phyloP scores from a whole-genome alignment of 2,113 vertebrate genomes.

The Eonycteris spelaea region DNA sequence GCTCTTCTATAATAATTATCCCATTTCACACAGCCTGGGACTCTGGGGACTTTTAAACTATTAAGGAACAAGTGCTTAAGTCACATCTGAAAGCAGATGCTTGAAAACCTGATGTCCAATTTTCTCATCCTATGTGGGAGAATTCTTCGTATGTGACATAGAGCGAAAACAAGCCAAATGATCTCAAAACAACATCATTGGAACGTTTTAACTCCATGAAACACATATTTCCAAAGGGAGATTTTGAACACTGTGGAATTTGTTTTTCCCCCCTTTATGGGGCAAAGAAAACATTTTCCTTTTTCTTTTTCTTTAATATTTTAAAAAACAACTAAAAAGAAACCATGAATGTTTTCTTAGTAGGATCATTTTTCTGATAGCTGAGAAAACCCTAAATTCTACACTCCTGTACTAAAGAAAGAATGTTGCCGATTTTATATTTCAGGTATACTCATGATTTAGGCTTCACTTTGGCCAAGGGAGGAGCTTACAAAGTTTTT shows the following conservation, averaged over 20 bases:
- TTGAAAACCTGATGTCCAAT: not conserved
- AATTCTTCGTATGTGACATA: conserved; percentile 34
- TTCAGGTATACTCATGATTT: not conserved
- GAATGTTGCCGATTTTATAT: not conserved
- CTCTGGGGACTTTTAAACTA: not conserved
- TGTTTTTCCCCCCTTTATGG: not conserved
- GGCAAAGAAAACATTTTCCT: conserved; percentile 23
- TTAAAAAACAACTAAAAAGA: not conserved
- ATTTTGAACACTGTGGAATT: not conserved
- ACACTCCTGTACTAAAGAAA: not conserved
- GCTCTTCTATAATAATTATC: not conserved
- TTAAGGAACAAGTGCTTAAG: not conserved
- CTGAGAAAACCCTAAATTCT: not conserved
- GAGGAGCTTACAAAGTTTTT: not conserved
- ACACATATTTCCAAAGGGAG: conserved; percentile 29
- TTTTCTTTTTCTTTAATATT: not conserved
- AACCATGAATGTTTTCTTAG: not conserved
- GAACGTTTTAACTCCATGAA: conserved; percentile 12
- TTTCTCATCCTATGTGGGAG: conserved; percentile 31
- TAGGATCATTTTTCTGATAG: not conserved
- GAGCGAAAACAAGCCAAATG: conserved; percentile 14
- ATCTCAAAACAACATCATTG: not conserved
- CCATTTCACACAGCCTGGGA: not conserved
- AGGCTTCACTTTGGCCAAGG: not conserved
- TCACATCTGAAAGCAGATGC: conserved; percentile 7